Evolutionary conservation across 35 echinoderm and acorn worm species (phyloP).

Genomic region (Apostichopus japonicus): DNA sequence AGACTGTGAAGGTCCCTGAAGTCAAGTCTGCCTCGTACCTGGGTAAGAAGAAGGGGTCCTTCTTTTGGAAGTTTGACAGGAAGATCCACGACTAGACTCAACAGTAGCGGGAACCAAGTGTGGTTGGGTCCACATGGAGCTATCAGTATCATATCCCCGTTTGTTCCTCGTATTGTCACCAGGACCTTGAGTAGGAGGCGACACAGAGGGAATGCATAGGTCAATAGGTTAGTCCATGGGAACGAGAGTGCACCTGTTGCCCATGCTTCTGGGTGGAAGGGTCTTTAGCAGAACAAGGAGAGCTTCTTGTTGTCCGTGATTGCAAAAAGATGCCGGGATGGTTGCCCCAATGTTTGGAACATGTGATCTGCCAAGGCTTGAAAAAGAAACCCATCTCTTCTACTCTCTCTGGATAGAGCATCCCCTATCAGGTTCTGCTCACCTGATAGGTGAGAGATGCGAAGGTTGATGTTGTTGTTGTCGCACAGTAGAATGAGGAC

Average conservation of each 20-base stretch:
- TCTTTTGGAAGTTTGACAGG: background rate
- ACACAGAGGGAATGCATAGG: background rate
- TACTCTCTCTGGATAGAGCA: constrained; percentile 10
- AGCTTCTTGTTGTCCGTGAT: too few species aligned
- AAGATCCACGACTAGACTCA: background rate
- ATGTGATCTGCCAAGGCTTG: background rate
- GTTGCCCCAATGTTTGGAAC: background rate
- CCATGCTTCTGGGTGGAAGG: too few species aligned
- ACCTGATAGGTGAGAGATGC: constrained; percentile 44
- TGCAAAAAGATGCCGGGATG: too few species aligned
- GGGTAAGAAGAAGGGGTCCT: background rate
- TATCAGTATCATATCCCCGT: background rate
- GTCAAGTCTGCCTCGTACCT: background rate
- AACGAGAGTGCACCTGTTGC: too few species aligned
- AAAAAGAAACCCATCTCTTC: constrained; percentile 5
- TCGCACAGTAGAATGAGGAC: background rate
- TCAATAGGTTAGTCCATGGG: too few species aligned
- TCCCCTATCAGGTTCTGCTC: constrained; percentile 52
- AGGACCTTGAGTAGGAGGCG: background rate
- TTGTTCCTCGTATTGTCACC: background rate
- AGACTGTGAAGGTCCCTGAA: background rate
- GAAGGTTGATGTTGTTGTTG: background rate
- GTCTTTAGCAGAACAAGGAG: too few species aligned
- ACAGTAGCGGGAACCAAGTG: background rate
- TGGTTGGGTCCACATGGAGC: background rate